Evolutionary conservation across 2,797 vertebrate genomes (phyloP).

Genomic region (Periparus ater): DNA sequence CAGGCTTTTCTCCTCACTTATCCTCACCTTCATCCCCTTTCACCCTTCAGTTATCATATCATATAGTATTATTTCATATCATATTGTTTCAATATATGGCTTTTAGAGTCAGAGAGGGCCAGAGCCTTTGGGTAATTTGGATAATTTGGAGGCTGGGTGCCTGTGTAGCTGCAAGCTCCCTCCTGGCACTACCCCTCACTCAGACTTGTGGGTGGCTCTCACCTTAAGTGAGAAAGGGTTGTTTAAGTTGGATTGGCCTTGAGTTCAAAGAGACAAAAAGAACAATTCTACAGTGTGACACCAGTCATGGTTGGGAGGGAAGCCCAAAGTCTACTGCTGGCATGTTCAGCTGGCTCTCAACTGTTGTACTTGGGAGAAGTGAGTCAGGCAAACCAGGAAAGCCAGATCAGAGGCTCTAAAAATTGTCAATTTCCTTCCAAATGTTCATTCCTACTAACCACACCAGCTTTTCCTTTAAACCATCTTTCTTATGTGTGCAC

Average conservation of each 20-base stretch:
- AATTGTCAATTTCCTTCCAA: not conserved
- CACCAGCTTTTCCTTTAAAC: not conserved
- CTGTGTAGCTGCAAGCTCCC: not conserved
- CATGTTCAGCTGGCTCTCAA: not conserved
- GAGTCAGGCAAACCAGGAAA: not conserved
- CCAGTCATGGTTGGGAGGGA: not conserved
- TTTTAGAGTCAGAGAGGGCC: not conserved
- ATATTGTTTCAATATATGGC: not conserved
- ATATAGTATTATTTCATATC: fast-evolving
- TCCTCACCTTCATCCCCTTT: not conserved
- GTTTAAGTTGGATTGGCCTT: not conserved
- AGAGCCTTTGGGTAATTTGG: not conserved
- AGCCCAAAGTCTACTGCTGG: not conserved
- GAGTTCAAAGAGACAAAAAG: not conserved
- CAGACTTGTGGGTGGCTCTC: not conserved
- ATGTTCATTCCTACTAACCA: not conserved
- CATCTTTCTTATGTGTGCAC: not conserved
- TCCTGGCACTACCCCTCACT: not conserved
- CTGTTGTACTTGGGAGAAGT: not conserved
- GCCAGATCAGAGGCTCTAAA: not conserved
- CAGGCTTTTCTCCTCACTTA: not conserved
- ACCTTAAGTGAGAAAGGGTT: not conserved
- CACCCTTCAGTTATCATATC: not conserved
- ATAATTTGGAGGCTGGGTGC: not conserved
- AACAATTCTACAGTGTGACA: not conserved